Evolutionary conservation across 2,888 invertebrate species (phyloP).

Genomic region (Caradrina kadenii): DNA sequence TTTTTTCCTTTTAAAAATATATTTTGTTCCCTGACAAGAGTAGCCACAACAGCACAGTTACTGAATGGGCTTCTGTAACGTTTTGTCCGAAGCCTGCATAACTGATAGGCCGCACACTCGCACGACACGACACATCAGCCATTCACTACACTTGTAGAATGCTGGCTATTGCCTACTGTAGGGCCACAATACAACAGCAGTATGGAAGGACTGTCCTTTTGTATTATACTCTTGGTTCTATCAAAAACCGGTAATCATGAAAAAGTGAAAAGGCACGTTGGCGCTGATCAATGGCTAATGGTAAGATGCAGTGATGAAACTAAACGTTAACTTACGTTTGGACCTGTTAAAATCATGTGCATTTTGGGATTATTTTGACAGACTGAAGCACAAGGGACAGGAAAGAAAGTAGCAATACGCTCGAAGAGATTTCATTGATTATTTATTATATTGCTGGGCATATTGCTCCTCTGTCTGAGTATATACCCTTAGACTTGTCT

Average conservation of each 20-base stretch:
- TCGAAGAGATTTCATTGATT: no score
- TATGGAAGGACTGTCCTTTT: background rate
- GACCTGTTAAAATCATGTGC: no score
- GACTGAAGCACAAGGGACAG: no score
- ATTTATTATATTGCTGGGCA: no score
- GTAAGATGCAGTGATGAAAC: no score
- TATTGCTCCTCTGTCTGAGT: no score
- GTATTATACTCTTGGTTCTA: background rate
- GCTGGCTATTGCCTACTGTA: slow-evolving; percentile 27
- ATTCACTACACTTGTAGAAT: slow-evolving; percentile 58
- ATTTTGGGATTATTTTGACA: no score
- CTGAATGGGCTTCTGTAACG: slow-evolving; percentile 15
- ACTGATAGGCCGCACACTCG: slow-evolving; percentile 41
- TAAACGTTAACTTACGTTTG: no score
- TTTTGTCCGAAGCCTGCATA: slow-evolving; percentile 39
- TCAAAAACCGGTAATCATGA: background rate
- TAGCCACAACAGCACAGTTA: background rate
- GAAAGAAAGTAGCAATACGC: no score
- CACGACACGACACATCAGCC: slow-evolving; percentile 42
- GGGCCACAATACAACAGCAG: slow-evolving; percentile 4
- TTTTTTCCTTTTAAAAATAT: no score
- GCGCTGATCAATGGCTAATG: no score
- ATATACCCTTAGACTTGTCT: no score
- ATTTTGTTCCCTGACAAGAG: background rate
- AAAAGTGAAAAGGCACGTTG: background rate